Base-by-base conservation (phyloP, 2,888 invertebrate species). In the Adelognathus sp. region DNA sequence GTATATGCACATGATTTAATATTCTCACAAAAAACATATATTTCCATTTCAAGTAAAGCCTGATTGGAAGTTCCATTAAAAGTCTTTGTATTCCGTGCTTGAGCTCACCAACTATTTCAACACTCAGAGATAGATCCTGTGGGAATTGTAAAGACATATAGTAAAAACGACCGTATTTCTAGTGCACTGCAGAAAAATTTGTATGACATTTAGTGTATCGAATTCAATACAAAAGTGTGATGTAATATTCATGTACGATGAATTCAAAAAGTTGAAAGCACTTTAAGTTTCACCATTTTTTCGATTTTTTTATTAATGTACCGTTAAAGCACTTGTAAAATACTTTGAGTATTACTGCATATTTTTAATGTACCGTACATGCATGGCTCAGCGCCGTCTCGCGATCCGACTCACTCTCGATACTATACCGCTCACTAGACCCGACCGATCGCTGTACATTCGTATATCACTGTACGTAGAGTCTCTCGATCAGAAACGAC, bases 311-410 rank as follows among this genome's bases (percentile, higher is more conserved):
- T 52, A 50, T 66, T 60, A 39, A 56, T 16, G 44, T 46, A 46
- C 46, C 46, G n/a, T n/a, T n/a, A n/a, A n/a, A n/a, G n/a, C n/a
- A n/a, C n/a, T n/a, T n/a, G n/a, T n/a, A n/a, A n/a, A n/a, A n/a
- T n/a, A n/a, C n/a, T n/a, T n/a, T n/a, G n/a, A n/a, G n/a, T n/a
- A n/a, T n/a, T n/a, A n/a, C n/a, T n/a, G n/a, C n/a, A n/a, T 72
- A 63, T 67, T 67, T 67, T 60, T 58, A 77, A 73, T 50, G 69
- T 69, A 77, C 46, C 69, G 31, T 21, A 63, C 63, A 73, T 77
- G 31, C 44, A 44, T 29, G 31, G 46, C 70, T 52, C 31, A 60
- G 31, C 60, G n/a, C 29, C 36, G 29, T 56, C 52, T 60, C 16
- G 52, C 6, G 6, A 16, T 58, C n/a, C 41, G 3, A 56, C 27